Base-by-base conservation (phyloP, 2,797 vertebrate species). In the Centropyge bicolor region DNA sequence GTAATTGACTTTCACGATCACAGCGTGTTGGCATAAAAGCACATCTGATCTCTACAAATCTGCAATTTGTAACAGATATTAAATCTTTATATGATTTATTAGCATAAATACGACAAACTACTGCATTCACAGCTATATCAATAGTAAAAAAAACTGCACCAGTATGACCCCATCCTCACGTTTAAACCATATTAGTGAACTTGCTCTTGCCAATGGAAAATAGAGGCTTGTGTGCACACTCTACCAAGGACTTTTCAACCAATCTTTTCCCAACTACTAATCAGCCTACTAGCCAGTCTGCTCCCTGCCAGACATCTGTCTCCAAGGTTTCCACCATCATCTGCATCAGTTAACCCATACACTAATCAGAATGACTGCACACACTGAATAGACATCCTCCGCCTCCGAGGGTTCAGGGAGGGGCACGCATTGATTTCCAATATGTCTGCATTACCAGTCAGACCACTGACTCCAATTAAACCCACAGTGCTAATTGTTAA, bases 391-490 rank as follows among this genome's bases (percentile, higher is more conserved):
- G 45, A 64, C 22, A 45, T 9, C 27, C 17, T 46, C 62, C 11
- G 13, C 22, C 13, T 22, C 10, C 17, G 24, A 27, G 45, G 9
- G 24, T 1, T 2, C 9, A n/a, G 51, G 19, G 48, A n/a, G 3
- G 48, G 19, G 48, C 20, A n/a, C 45, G 35, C 20, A 66, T 52
- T 66, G 64, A 66, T 66, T 66, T 51, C 46, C 69, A 51, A 40
- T 61, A 51, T 61, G 56, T 61, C 35, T 51, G 22, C 14, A 27
- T 51, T 38, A 48, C 68, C 40, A 57, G 19, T 57, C 67, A 22
- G 43, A 48, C 43, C 35, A 61, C 13, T 60, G 16, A 61, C 45
- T 61, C 56, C 2, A 61, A 71, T 60, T 70, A 71, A 61, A 61
- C 9, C 43, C 45, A 27, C 12, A 3, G 4, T 13, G 69, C 35